Base-by-base conservation (phyloP, 30 jellyfish, hydroid and myxozoan genomes). In the Aurelia sp. region DNA sequence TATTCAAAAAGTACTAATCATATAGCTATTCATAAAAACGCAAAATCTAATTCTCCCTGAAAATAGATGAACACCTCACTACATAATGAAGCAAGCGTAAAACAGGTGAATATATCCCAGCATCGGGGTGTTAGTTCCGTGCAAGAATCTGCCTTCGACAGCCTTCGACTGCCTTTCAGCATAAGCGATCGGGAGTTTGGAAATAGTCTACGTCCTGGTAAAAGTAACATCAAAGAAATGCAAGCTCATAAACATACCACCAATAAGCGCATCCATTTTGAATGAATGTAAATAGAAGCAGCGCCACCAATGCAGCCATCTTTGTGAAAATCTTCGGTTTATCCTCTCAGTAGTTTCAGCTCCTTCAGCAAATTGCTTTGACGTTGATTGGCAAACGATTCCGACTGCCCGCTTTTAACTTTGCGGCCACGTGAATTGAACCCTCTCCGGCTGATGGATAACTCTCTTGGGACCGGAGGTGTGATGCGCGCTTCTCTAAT, bases 191-290 rank as follows among this genome's bases (percentile, higher is more conserved):
- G 15, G 10, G 55, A 44, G 55, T 44, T 44, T 7, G 10, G 15
- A 44, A 5, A 37, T 37, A 37, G 7, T 37, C 50, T 44, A 44
- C 15, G 55, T 44, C 55, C 55, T 44, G 51, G 20, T 7, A 35
- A 66, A 16, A 66, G 4, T 6, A 66, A 66, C 11, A 66, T 27
- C 51, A 66, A 66, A 66, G 21, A 47, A 73, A 48, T 67, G 17
- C 21, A 35, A 37, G 0, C 5, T 16, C 31, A 18, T 11, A 8
- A 44, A 84, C 93, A 72, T 72, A 84, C 93, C 93, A 84, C 93
- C 93, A 84, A 16, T 72, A 84, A 13, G 87, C 87, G 35, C 10
- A 57, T 64, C 87, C 78, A 62, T 61, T 19, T 60, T 70, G 78
- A 37, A 82, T 22, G 48, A 82, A 53, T 21, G 79, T 55, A 33